Percentiles rank a stretch among this genome's conserved stretches.
Evolutionary conservation across 2,888 invertebrate species (phyloP).

Genomic region (Epinotia bilunana): DNA sequence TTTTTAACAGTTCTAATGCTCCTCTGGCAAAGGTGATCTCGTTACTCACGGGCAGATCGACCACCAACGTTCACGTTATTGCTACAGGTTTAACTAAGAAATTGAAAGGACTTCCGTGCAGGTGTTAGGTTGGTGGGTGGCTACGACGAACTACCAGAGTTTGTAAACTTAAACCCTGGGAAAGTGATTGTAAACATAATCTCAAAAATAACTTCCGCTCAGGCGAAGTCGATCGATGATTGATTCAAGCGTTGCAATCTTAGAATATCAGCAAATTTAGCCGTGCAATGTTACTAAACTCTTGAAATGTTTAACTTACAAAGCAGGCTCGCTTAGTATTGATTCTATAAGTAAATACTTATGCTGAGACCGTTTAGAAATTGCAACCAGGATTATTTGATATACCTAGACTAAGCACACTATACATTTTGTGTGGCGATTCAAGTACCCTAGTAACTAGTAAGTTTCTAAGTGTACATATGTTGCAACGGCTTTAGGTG

Average conservation of each 20-base stretch:
- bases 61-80: not conserved
- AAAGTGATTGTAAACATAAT: conserved; percentile 36
- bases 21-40: not conserved
- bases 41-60: not conserved
- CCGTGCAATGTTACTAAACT: not conserved
- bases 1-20: not conserved
- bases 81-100: not conserved
- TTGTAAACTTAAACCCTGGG: conserved; percentile 33
- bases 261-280: conserved; percentile 5
- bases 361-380: conserved; percentile 33
- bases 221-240: not conserved
- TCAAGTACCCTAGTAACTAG: conserved; percentile 23
- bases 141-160: conserved; percentile 22
- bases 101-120: not conserved
- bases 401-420: conserved; percentile 32
- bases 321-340: not conserved
- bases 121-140: not conserved
- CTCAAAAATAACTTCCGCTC: conserved; percentile 34
- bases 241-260: not conserved
- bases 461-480: conserved; percentile 36
- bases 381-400: conserved; percentile 33
- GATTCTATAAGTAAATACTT: not conserved
- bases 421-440: not conserved
- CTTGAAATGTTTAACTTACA: conserved; percentile 5
- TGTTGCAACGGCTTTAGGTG: conserved; percentile 36